Evolutionary conservation across 1,140 invertebrate genomes (phyloP).

Genomic region (Conus betulinus): DNA sequence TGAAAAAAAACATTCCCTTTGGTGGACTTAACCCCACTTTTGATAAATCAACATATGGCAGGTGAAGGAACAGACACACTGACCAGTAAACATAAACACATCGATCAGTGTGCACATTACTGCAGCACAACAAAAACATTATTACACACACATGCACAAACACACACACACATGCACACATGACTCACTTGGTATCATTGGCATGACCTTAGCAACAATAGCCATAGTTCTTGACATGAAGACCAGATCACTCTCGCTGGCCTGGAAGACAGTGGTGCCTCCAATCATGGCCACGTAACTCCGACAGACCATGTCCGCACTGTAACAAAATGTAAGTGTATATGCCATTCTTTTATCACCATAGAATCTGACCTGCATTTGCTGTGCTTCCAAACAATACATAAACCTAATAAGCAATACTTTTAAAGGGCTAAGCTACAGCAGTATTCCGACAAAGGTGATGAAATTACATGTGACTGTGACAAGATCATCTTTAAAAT

Average conservation of each 20-base stretch:
- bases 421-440: too few species aligned
- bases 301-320: conserved; percentile 13
- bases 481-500: too few species aligned
- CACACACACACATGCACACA: neutral
- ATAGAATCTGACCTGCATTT: too few species aligned
- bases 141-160: neutral
- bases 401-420: too few species aligned
- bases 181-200: conserved; percentile 13
- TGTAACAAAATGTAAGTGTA: neutral
- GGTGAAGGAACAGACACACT: neutral
- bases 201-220: neutral
- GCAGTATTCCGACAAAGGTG: too few species aligned
- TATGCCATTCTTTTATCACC: neutral
- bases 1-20: too few species aligned
- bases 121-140: too few species aligned
- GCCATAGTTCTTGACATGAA: neutral
- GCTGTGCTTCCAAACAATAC: too few species aligned
- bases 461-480: too few species aligned
- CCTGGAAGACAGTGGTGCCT: conserved; percentile 4
- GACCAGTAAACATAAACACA: neutral
- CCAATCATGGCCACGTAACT: conserved; percentile 26
- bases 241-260: neutral
- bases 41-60: neutral
- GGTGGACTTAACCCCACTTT: too few species aligned
- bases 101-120: too few species aligned